phyloP scores from a whole-genome alignment of 2,113 vertebrate genomes.

The Pedetes capensis region DNA sequence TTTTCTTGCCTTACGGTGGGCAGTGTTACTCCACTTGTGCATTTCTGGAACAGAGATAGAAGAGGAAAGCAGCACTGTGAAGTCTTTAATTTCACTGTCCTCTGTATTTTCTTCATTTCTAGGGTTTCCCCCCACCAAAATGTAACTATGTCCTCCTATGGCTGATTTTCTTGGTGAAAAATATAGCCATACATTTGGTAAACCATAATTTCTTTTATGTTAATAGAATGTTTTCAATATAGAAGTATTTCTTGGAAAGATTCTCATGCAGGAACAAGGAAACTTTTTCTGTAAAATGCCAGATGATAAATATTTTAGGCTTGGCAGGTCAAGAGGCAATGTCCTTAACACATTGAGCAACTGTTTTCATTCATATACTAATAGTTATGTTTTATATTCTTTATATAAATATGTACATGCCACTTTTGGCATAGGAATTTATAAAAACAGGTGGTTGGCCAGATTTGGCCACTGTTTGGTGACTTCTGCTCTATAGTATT shows the following conservation, averaged over 20 bases:
- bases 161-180: not conserved
- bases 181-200: not conserved
- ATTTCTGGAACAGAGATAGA: not conserved
- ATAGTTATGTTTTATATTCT: not conserved
- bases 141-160: not conserved
- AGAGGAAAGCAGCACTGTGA: not conserved
- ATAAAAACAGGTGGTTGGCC: not conserved
- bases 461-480: not conserved
- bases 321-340: not conserved
- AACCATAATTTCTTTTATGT: not conserved
- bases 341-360: not conserved
- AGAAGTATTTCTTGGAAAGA: not conserved
- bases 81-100: not conserved
- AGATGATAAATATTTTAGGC: not conserved
- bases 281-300: not conserved
- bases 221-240: not conserved
- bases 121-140: not conserved
- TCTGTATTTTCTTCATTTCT: not conserved
- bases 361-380: not conserved
- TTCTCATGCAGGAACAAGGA: not conserved
- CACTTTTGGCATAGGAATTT: not conserved
- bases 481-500: not conserved
- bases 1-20: not conserved
- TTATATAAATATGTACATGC: slow-evolving; percentile 44
- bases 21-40: not conserved